Conservation (phyloP, 1,140 invertebrate species). For the Steinernema feltiae region DNA sequence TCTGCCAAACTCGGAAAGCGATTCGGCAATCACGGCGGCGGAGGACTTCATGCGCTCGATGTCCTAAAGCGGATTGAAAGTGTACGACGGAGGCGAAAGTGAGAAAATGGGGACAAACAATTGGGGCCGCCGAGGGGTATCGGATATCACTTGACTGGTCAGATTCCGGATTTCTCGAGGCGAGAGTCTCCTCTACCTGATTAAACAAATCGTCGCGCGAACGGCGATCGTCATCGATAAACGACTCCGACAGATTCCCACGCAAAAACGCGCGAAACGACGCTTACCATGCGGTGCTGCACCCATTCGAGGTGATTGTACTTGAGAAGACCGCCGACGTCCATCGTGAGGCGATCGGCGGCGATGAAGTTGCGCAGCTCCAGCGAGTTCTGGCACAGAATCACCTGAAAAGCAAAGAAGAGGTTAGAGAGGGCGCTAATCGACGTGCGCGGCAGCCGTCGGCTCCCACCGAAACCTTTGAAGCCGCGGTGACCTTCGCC, state of each 20-base stretch:
- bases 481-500: not conserved
- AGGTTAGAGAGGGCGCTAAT: not conserved
- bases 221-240: no score
- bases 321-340: slow-evolving; percentile 77
- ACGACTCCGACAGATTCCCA: no score
- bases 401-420: slow-evolving; percentile 56
- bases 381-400: slow-evolving; percentile 58
- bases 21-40: slow-evolving; percentile 77
- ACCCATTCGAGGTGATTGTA: slow-evolving; percentile 94
- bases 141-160: not conserved
- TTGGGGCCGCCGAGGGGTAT: not conserved
- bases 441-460: not conserved
- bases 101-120: not conserved
- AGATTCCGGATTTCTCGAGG: not conserved
- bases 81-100: slow-evolving; percentile 15
- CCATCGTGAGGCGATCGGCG: slow-evolving; percentile 74
- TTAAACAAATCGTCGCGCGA: no score
- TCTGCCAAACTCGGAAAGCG: slow-evolving; percentile 76
- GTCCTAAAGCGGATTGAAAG: slow-evolving; percentile 66
- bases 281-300: slow-evolving; percentile 84
- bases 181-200: not conserved
- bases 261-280: no score
- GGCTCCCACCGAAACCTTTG: no score
- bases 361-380: slow-evolving; percentile 82
- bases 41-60: slow-evolving; percentile 86